Evolutionary conservation across 1,140 invertebrate species (phyloP).

Genomic region (Meloidogyne hapla): DNA sequence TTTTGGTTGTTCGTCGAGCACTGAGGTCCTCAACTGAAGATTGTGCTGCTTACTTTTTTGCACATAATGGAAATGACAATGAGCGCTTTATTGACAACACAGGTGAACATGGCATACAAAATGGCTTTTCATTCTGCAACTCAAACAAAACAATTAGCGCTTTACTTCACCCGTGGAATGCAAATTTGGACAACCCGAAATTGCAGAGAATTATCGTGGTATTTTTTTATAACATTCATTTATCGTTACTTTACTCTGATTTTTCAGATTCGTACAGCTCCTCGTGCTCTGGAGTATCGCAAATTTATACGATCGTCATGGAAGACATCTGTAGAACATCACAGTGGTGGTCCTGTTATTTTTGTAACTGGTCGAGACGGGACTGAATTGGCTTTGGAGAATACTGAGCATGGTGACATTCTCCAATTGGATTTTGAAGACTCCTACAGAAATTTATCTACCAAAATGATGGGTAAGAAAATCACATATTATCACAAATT

Average conservation of each 20-base stretch:
- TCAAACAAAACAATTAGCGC: conserved; percentile 36
- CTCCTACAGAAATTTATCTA: conserved; percentile 60
- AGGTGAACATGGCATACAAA: conserved; percentile 5
- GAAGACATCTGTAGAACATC: conserved; percentile 43
- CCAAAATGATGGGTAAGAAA: conserved; percentile 61
- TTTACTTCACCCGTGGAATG: conserved; percentile 13
- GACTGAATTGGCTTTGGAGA: conserved; percentile 36
- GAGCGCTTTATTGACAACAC: background rate
- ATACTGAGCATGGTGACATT: conserved; percentile 48
- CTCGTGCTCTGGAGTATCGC: conserved; percentile 49
- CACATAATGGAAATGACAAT: conserved; percentile 23
- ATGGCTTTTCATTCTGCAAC: conserved; percentile 31
- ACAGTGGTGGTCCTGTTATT: conserved; percentile 46
- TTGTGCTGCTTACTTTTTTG: conserved; percentile 53
- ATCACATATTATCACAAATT: no score
- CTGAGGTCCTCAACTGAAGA: conserved; percentile 43
- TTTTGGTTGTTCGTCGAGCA: conserved; percentile 50
- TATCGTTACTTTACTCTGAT: conserved; percentile 25
- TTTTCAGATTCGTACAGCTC: conserved; percentile 54
- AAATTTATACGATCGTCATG: conserved; percentile 57
- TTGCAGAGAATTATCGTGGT: conserved; percentile 20
- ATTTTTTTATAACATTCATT: conserved; percentile 5
- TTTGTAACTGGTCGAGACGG: conserved; percentile 48
- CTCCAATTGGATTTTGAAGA: conserved; percentile 61
- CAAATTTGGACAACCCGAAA: background rate